Conservation (phyloP, 2,113 vertebrate species). For the Labeo catla region DNA sequence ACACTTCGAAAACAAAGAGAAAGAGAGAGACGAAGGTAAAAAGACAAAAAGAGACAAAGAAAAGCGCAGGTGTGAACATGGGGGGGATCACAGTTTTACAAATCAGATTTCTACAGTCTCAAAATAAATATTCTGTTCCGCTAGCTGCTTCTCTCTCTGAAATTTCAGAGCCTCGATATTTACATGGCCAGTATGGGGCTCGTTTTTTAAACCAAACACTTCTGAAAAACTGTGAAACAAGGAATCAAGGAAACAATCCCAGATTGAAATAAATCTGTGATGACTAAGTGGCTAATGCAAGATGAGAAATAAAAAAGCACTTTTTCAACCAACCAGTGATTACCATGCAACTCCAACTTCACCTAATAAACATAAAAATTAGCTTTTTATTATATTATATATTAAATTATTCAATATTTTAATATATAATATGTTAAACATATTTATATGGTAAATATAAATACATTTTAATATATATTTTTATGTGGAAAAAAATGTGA, state of each 20-base stretch:
- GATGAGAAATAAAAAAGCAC: neutral
- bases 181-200: neutral
- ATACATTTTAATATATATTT: neutral
- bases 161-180: slow-evolving; percentile 18
- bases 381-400: neutral
- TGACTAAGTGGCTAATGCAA: neutral
- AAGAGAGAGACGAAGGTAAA: neutral
- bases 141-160: neutral
- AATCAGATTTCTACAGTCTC: slow-evolving; percentile 37
- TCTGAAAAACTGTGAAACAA: neutral
- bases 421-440: neutral
- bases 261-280: neutral
- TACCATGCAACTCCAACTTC: neutral
- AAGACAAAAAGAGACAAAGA: slow-evolving; percentile 25
- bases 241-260: neutral
- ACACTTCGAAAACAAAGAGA: slow-evolving; percentile 24
- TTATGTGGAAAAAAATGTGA: neutral
- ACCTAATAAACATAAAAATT: neutral
- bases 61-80: slow-evolving; percentile 29
- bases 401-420: neutral
- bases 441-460: neutral
- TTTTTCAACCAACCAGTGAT: neutral
- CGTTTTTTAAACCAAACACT: neutral
- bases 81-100: slow-evolving; percentile 1
- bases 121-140: slow-evolving; percentile 37